A percentile compares a stretch with the other conserved stretches of the same genome.
Evolutionary conservation across 2,888 invertebrate species (phyloP).

Genomic region (Linyphia triangularis): DNA sequence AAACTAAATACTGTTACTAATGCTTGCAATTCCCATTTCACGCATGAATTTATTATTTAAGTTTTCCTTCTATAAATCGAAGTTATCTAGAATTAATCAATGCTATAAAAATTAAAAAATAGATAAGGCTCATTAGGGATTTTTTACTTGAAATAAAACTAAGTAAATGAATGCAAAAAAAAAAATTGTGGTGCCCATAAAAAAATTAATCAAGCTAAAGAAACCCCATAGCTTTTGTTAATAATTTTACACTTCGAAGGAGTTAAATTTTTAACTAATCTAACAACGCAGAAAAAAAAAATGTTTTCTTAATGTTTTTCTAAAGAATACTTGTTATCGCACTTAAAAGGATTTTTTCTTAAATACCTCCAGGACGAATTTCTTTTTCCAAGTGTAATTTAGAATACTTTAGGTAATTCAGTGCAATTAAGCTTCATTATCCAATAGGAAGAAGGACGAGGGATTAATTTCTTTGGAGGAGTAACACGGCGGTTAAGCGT

Average conservation of each 20-base stretch:
- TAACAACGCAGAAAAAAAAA: slow-evolving; percentile 39
- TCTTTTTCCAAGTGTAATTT: slow-evolving; percentile 44
- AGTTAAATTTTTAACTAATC: slow-evolving; percentile 70
- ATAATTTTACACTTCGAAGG: slow-evolving; percentile 42
- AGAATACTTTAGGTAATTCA: slow-evolving; percentile 70
- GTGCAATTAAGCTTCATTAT: slow-evolving; percentile 72
- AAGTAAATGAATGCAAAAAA: slow-evolving; percentile 7
- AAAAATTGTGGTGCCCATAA: slow-evolving; percentile 30
- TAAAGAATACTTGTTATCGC: slow-evolving; percentile 52
- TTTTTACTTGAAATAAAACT: not conserved
- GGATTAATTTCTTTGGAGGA: slow-evolving; percentile 70
- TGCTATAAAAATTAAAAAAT: too few relatives aligned
- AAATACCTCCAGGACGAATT: slow-evolving; percentile 42
- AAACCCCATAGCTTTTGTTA: slow-evolving; percentile 42
- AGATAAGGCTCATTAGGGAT: too few relatives aligned
- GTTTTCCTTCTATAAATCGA: too few relatives aligned
- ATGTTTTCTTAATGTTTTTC: slow-evolving; percentile 45
- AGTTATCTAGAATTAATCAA: too few relatives aligned
- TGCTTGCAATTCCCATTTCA: too few relatives aligned
- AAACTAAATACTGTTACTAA: too few relatives aligned
- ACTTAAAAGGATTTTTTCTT: slow-evolving; percentile 48
- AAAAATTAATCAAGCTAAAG: slow-evolving; percentile 35
- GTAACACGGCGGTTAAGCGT: slow-evolving; percentile 71
- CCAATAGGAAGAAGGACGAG: slow-evolving; percentile 49
- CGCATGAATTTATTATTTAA: too few relatives aligned